Evolutionary conservation across 2,113 vertebrate species (phyloP), one percentile per base, ranked within the genome.

Genomic region (Eubucco bourcierii): DNA sequence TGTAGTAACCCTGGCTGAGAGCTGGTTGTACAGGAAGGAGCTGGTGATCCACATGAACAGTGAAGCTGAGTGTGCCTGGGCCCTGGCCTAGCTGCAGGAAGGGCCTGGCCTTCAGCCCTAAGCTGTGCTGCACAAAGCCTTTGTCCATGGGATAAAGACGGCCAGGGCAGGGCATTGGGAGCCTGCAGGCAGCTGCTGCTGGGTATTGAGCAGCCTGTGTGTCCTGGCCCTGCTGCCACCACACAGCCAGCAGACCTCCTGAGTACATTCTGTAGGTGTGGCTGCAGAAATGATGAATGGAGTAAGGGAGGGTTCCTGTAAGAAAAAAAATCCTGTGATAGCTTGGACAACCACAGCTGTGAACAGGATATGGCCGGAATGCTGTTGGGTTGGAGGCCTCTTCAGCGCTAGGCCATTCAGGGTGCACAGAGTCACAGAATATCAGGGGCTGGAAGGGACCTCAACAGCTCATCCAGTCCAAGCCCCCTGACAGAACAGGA

Each of bases 371-470:
- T 28, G 47, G 41, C 18, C 56, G 12, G 63, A 24, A 6, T 25
- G 25, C 37, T 4, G 33, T 7, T 7, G 72, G 25, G 1, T 17
- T 52, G 65, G 53, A 72, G 28, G 20, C 23, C 24, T 18, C 19
- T 53, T 60, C 1, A 0, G 2, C 31, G 47, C 55, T 37, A 3
- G 15, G 12, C 20, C 0, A 0, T 37, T 34, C 7, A 0, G 34
- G 13, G 4, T 12, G 17, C 23, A 50, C 47, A 50, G 47, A 19
- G 8, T 50, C 46, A 47, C 46, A 47, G 46, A 20, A 20, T 15
- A 21, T 21, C 21, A 21, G 47, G 19, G 20, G 47, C 10, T 50
- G 47, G 47, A 50, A 50, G 20, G 47, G 47, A 50, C 19, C 46
- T 21, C 47, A 4, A 21, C 21, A 50, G 47, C 20, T 50, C 47